Evolutionary conservation across 2,113 vertebrate genomes (phyloP), one percentile per base, ranked within the genome.

Genomic region (Acrocephalus arundinaceus): DNA sequence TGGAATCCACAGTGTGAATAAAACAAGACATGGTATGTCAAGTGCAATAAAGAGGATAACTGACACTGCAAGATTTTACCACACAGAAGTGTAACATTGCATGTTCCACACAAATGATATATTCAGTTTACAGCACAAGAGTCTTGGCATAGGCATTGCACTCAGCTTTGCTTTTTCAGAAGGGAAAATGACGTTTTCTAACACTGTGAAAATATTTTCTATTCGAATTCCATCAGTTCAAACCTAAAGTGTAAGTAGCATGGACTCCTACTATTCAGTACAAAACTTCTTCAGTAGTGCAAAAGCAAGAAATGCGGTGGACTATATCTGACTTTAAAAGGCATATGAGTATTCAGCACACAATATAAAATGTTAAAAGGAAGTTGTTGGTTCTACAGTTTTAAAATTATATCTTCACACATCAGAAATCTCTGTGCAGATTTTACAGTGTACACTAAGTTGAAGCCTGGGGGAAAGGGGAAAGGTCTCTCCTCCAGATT

Each of bases 241-340:
- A 95, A 97, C 97, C 51, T 94, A 77, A 95, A 97, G 95, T 96
- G 95, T 94, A 98, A 97, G 97, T 97, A 97, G 94, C 93, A 95
- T 94, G 5, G 76, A 94, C 92, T 97, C 79, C 96, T 97, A 96
- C 66, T 95, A 96, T 77, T 97, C 94, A 97, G 94, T 98, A 97
- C 89, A 98, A 97, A 98, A 97, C 62, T 75, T 97, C 88, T 97
- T 94, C 85, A 92, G 96, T 92, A 97, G 96, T 97, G 96, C 91
- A 97, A 96, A 98, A 97, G 97, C 97, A 96, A 48, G 91, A 96
- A 96, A 96, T 96, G 97, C 95, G 97, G 95, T 97, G 97, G 91
- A 95, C 89, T 93, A 82, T 89, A 96, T 90, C 90, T 95, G 89
- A 97, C 86, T 96, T 95, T 67, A 90, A 97, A 97, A 96, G 90